phyloP scores from a whole-genome alignment of 2,888 invertebrate species.

The Apodemia zela region DNA sequence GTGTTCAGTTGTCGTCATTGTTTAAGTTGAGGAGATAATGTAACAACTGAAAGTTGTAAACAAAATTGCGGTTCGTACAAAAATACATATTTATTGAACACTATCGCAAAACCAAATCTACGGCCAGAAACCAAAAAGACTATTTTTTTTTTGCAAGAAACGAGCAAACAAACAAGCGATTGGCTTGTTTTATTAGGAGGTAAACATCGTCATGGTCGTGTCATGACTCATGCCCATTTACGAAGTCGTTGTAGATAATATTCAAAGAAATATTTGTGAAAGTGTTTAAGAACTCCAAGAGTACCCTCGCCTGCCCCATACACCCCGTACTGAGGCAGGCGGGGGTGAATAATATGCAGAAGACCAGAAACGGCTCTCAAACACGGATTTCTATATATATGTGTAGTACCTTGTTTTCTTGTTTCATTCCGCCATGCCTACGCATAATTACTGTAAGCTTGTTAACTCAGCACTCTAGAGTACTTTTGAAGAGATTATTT shows the following conservation, averaged over 20 bases:
- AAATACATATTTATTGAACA: no score
- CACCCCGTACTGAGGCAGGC: background rate
- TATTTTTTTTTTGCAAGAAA: no score
- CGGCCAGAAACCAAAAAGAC: no score
- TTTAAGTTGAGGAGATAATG: no score
- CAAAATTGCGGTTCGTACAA: no score
- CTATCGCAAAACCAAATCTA: no score
- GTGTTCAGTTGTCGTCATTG: no score
- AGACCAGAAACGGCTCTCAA: background rate
- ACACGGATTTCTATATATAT: background rate
- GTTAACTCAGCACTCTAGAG: background rate
- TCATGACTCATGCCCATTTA: no score
- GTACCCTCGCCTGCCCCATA: background rate
- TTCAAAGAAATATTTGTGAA: background rate
- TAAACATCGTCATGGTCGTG: no score
- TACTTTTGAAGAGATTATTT: background rate
- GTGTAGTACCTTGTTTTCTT: background rate
- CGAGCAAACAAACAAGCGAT: no score
- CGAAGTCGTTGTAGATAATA: background rate
- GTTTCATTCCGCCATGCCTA: background rate
- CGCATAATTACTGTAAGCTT: background rate
- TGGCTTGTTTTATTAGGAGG: no score
- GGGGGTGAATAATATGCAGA: background rate
- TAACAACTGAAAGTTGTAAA: no score
- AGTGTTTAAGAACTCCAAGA: background rate